A percentile compares a stretch with the other conserved stretches of the same genome.
phyloP scores from a whole-genome alignment of 2,888 invertebrate genomes.

The Philhelius pedissequus region DNA sequence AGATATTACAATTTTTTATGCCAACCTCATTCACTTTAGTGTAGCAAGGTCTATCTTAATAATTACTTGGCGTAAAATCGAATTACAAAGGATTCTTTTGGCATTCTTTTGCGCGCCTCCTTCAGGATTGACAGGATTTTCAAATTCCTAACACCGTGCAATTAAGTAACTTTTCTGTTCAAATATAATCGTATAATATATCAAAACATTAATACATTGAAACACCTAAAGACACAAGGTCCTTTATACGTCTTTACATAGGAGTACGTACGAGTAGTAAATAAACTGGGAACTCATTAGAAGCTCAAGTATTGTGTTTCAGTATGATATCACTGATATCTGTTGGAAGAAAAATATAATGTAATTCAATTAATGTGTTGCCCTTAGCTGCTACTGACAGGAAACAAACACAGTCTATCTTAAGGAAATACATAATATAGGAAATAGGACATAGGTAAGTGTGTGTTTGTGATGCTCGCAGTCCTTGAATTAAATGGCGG shows the following conservation, averaged over 20 bases:
- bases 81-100: slow-evolving; percentile 1
- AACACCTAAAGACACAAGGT: no score
- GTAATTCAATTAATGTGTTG: not conserved
- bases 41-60: not conserved
- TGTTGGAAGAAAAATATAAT: not conserved
- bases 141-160: not conserved
- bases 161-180: no score
- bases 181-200: no score
- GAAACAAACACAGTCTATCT: no score
- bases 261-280: no score
- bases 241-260: no score
- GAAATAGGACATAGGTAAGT: no score
- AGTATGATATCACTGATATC: not conserved
- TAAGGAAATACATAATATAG: no score
- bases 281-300: not conserved
- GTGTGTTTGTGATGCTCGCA: no score
- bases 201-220: no score
- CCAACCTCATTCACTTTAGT: not conserved
- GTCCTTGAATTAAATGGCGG: no score
- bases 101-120: not conserved
- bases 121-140: not conserved
- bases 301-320: not conserved
- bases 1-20: not conserved
- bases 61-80: not conserved
- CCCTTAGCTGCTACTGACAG: not conserved